These are phyloP conservation scores for Philaenus spumarius DNA, from an alignment of 1,140 invertebrate genomes.

Conservation along the genomic window DNA sequence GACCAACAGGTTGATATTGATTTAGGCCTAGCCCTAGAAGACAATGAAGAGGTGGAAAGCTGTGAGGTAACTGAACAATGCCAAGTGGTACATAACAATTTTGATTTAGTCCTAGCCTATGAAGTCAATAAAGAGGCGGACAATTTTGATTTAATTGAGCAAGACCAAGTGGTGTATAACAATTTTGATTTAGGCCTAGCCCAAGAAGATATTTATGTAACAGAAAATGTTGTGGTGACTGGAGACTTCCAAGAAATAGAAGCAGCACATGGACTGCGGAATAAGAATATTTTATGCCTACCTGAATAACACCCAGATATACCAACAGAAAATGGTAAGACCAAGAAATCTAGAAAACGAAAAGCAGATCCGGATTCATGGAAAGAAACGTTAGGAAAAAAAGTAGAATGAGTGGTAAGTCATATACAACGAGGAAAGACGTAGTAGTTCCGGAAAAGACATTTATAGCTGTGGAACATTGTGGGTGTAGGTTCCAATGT, in stretches of 20 bases:
- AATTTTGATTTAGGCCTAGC: too few species aligned
- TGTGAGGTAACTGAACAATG: too few species aligned
- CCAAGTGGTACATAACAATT: too few species aligned
- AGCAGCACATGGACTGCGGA: neutral
- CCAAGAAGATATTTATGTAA: too few species aligned
- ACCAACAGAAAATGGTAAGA: neutral
- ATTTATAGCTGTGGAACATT: constrained; percentile 15
- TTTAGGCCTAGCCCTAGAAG: too few species aligned
- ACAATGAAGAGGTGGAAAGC: too few species aligned
- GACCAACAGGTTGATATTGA: too few species aligned
- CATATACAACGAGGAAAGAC: constrained; percentile 9
- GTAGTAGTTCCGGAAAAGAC: constrained; percentile 3
- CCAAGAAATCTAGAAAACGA: constrained; percentile 10
- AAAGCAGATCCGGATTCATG: constrained; percentile 10
- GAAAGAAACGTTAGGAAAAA: constrained; percentile 14
- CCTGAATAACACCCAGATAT: neutral
- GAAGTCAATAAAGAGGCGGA: too few species aligned
- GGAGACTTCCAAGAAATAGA: neutral
- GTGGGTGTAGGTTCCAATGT: constrained; percentile 10
- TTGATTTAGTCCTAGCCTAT: too few species aligned
- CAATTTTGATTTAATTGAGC: too few species aligned
- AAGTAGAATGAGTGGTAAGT: constrained; percentile 3
- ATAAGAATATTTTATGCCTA: neutral
- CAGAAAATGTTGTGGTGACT: too few species aligned
- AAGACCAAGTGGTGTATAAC: too few species aligned